Base-by-base conservation (phyloP, 2,888 invertebrate genomes). In the Lithophane leautieri region DNA sequence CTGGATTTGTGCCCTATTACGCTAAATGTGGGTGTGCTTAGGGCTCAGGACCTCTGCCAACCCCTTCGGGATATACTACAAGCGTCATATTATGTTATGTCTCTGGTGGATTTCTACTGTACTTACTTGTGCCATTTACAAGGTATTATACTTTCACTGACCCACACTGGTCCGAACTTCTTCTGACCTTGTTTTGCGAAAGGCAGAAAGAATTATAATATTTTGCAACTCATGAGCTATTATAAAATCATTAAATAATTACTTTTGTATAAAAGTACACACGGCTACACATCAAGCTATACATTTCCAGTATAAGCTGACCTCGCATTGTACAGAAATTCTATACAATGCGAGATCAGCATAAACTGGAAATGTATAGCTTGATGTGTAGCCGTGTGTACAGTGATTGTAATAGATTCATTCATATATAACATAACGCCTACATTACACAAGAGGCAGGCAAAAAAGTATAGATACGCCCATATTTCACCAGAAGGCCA, bases 111-210 rank as follows among this genome's bases (percentile, higher is more conserved):
- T 70, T 8, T 47, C 47, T 47, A 22, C 22, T 28, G 8, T 16
- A 12, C 16, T 42, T 16, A 12, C 16, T 42, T 28, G 28, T 54
- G 42, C 22, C 25, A 54, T 67, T 67, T 67, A 28, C 25, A 22
- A 67, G n/a, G 67, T 54, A 52, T 66, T 22, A 50, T 42, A 85
- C 85, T 85, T 85, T 85, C 83, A 79, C 83, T 71, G 3, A 8
- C 22, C 19, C 7, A 60, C 70, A 40, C 40, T 61, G 66, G 76
- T 78, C 73, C 25, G 67, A 67, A 79, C 47, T 69, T 62, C 60
- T 73, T 56, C 34, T 61, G 83, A 58, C 85, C 85, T 85, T 85
- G 76, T 63, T 78, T 75, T n/a, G 22, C 14, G 83, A 80, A 73
- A 75, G 73, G 75, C 70, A 54, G 44, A 14, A 52, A 70, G 50